Evolutionary conservation across 2,888 invertebrate species (phyloP), one percentile per base, ranked within the genome.

Genomic region (Adelphocoris suturalis): DNA sequence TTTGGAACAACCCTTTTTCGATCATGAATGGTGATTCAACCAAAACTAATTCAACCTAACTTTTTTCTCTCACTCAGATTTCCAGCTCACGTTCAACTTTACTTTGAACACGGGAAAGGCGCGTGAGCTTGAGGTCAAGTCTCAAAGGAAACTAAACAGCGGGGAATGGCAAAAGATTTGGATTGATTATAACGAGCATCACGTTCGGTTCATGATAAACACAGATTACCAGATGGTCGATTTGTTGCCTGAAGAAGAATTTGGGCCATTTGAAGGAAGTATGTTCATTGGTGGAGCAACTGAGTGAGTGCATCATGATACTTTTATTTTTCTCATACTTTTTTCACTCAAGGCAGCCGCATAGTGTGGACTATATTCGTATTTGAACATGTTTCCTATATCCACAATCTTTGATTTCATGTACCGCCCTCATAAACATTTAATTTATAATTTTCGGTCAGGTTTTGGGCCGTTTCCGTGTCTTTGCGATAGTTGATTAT

Each of bases 121-220:
- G 82, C 95, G 97, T 91, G 97, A 97, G 93, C 94, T 97, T 90
- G 97, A 97, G 78, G 97, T 98, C 91, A 96, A 96, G 92, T 97
- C 97, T 3, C 95, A 96, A 91, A 94, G 96, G 80, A 96, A 96
- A 93, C 94, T 99, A 82, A 98, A 98, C 93, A 97, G 97, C 86
- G 98, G 98, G 0, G 97, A 98, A 93, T 99, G 98, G 99, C 98
- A 99, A 93, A 97, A 98, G 94, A 96, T 98, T 91, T 97, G 97
- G 97, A 97, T 99, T 91, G 98, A 98, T 94, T 98, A 98, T 93
- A 98, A 98, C 94, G 96, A 97, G 93, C 97, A 98, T 93, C 98
- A 98, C 93, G 97, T 98, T 55, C 94, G 98, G 91, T 97, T 98
- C 93, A 98, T 98, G 96, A 96, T 98, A 91, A 98, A 98, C 93